phyloP scores from a whole-genome alignment of 2,113 vertebrate genomes.

The Thamnophis sirtalis region DNA sequence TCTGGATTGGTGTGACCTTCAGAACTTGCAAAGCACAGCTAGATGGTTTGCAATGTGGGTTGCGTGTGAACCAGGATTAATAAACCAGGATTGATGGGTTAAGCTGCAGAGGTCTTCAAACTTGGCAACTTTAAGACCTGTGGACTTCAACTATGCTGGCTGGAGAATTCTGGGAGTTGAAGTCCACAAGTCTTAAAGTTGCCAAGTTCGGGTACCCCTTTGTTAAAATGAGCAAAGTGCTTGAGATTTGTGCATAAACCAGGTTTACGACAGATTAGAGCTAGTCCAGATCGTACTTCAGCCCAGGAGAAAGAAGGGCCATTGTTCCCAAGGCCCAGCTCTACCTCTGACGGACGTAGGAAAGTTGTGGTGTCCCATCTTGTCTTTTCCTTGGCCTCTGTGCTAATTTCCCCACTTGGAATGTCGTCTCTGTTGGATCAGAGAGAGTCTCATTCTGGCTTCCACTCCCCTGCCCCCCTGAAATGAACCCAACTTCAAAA shows the following conservation, averaged over 20 bases:
- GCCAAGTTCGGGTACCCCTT: too few species aligned
- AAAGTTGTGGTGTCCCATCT: not conserved
- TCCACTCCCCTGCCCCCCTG: not conserved
- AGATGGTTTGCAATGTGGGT: not conserved
- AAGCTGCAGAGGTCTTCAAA: too few species aligned
- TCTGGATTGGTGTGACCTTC: not conserved
- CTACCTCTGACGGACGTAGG: too few species aligned
- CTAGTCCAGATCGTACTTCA: too few species aligned
- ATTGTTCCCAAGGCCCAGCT: not conserved
- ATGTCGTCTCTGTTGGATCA: not conserved
- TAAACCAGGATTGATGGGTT: not conserved
- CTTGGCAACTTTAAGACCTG: too few species aligned
- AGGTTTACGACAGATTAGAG: not conserved
- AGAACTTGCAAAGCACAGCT: not conserved
- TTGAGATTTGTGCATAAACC: too few species aligned
- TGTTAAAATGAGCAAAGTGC: not conserved
- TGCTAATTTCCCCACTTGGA: not conserved
- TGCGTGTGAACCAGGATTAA: not conserved
- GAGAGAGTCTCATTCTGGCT: not conserved
- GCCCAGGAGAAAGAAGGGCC: too few species aligned
- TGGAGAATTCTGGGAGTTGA: too few species aligned
- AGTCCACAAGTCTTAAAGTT: too few species aligned
- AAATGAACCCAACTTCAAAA: constrained; percentile 6
- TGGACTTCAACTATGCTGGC: too few species aligned
- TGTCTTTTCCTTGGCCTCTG: not conserved